Evolutionary conservation across 2,888 invertebrate genomes (phyloP).

Genomic region (Ectropis crepuscularia): DNA sequence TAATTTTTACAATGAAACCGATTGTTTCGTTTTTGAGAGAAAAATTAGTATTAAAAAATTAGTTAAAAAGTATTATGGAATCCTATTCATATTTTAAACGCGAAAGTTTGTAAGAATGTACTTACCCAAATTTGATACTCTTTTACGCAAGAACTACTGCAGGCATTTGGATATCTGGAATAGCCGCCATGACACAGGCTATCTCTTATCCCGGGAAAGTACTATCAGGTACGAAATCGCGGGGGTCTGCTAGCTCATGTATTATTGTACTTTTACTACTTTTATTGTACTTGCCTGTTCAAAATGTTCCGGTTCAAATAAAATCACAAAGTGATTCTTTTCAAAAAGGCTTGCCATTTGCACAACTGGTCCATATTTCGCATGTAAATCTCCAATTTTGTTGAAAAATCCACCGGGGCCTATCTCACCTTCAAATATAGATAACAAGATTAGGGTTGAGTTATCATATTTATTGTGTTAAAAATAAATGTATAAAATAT

Average conservation of each 20-base stretch:
- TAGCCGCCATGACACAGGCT: no score
- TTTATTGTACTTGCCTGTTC: constrained; percentile 50
- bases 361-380: constrained; percentile 66
- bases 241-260: not conserved
- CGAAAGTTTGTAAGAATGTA: no score
- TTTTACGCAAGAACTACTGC: no score
- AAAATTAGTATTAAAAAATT: no score
- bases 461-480: not conserved
- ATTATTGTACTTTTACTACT: not conserved
- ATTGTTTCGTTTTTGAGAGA: no score
- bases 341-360: constrained; percentile 59
- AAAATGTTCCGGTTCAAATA: constrained; percentile 68
- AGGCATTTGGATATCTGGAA: no score
- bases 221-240: no score
- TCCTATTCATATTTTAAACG: no score
- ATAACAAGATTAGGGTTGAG: not conserved
- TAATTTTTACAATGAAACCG: no score
- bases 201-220: no score
- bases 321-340: constrained; percentile 62
- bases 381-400: constrained; percentile 51
- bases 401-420: constrained; percentile 58
- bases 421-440: constrained; percentile 54
- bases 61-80: no score
- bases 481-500: not conserved
- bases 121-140: no score